phyloP scores from a whole-genome alignment of 2,113 vertebrate genomes.

The Fregata magnificens region DNA sequence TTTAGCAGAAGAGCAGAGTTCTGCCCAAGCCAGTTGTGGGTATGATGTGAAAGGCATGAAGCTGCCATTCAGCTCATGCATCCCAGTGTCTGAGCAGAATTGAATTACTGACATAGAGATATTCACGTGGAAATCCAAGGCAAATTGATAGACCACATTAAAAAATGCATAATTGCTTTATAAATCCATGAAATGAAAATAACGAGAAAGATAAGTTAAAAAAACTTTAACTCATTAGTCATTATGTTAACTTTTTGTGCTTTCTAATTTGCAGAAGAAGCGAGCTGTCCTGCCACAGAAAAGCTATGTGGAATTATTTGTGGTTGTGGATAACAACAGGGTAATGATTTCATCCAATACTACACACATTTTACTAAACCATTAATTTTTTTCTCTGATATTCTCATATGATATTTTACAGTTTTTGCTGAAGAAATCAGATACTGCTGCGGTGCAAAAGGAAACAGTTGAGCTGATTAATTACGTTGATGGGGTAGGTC shows the following conservation, averaged over 20 bases:
- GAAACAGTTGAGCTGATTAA: constrained; percentile 83
- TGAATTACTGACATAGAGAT: not conserved
- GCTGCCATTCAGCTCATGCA: not conserved
- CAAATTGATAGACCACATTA: not conserved
- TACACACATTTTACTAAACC: not conserved
- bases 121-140: not conserved
- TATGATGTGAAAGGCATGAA: not conserved
- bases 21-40: not conserved
- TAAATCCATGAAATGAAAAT: not conserved
- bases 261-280: constrained; percentile 74
- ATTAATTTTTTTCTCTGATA: not conserved
- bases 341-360: constrained; percentile 57
- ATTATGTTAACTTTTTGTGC: not conserved
- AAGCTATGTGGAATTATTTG: constrained; percentile 82
- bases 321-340: constrained; percentile 85
- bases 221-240: not conserved
- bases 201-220: not conserved
- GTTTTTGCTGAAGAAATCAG: constrained; percentile 69
- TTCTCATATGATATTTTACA: constrained; percentile 49
- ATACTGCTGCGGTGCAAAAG: constrained; percentile 68
- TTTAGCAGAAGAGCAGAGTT: not conserved
- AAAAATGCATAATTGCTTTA: not conserved
- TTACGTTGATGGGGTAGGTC: constrained; percentile 84
- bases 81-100: not conserved
- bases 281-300: constrained; percentile 77